A percentile compares a stretch with the other conserved stretches of the same genome.
Evolutionary conservation across 2,113 vertebrate genomes (phyloP).

Genomic region (Mobula hypostoma): DNA sequence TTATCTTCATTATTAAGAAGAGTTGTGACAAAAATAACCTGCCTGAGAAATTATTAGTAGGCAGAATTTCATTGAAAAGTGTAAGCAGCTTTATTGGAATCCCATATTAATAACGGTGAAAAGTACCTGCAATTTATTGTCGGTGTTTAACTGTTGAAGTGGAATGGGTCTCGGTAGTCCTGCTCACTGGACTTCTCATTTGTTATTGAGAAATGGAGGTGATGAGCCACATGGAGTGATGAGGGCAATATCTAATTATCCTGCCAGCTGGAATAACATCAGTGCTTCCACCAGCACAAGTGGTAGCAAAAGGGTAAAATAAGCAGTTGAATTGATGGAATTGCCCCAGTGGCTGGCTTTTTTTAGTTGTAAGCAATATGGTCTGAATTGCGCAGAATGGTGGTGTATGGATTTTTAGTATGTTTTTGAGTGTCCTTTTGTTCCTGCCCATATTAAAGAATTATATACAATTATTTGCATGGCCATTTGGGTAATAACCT

Average conservation of each 20-base stretch:
- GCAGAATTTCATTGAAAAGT: not conserved
- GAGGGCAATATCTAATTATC: not conserved
- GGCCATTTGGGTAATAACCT: not conserved
- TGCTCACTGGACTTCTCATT: not conserved
- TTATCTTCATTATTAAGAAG: not conserved
- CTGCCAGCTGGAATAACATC: not conserved
- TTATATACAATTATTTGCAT: not conserved
- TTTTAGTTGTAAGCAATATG: not conserved
- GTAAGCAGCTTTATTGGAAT: not conserved
- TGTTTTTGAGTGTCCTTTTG: not conserved
- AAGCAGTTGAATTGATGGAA: not conserved
- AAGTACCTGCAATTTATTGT: not conserved
- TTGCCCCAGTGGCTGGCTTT: not conserved
- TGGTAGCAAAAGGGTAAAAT: not conserved
- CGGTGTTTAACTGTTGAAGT: not conserved
- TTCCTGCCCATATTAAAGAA: not conserved
- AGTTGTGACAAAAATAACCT: not conserved
- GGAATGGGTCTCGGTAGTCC: not conserved
- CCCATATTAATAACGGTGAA: not conserved
- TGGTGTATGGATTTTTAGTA: not conserved
- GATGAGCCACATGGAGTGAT: not conserved
- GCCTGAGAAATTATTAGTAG: not conserved
- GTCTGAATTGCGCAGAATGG: not conserved
- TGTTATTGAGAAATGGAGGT: not conserved
- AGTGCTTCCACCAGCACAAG: not conserved